phyloP scores from a whole-genome alignment of 2,888 invertebrate genomes.

The Unio pictorum region DNA sequence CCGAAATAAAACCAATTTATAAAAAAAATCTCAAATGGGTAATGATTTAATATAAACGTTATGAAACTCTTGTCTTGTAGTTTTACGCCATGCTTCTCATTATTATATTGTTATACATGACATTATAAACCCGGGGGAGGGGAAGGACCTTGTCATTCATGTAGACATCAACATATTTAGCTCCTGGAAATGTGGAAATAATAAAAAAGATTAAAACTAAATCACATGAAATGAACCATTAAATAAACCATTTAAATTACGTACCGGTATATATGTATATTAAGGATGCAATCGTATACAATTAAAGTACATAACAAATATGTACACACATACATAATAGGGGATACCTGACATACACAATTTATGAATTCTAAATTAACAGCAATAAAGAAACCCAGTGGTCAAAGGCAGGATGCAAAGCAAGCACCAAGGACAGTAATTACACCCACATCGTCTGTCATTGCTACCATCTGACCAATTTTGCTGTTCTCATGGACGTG shows the following conservation, averaged over 20 bases:
- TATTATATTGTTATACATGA: too few relatives aligned
- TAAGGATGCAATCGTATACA: background rate
- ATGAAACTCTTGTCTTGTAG: too few relatives aligned
- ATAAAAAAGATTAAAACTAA: too few relatives aligned
- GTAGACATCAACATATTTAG: too few relatives aligned
- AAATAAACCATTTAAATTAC: background rate
- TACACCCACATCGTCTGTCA: constrained; percentile 50
- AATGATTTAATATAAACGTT: too few relatives aligned
- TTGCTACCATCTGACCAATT: constrained; percentile 62
- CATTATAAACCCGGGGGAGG: too few relatives aligned
- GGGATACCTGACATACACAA: background rate
- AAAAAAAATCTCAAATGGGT: too few relatives aligned
- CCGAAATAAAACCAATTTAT: too few relatives aligned
- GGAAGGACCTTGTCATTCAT: too few relatives aligned
- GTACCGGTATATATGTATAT: background rate
- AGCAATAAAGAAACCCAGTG: constrained; percentile 43
- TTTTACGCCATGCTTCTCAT: too few relatives aligned
- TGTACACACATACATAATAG: background rate
- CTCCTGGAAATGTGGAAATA: too few relatives aligned
- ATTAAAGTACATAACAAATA: background rate
- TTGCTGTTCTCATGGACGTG: constrained; percentile 61
- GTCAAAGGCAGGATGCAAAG: constrained; percentile 43
- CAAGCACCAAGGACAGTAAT: constrained; percentile 28
- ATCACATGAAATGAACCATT: background rate
- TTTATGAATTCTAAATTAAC: background rate